These are phyloP conservation scores for Felis catus DNA, from an alignment of 2,113 vertebrate species.

Conservation along the genomic window DNA sequence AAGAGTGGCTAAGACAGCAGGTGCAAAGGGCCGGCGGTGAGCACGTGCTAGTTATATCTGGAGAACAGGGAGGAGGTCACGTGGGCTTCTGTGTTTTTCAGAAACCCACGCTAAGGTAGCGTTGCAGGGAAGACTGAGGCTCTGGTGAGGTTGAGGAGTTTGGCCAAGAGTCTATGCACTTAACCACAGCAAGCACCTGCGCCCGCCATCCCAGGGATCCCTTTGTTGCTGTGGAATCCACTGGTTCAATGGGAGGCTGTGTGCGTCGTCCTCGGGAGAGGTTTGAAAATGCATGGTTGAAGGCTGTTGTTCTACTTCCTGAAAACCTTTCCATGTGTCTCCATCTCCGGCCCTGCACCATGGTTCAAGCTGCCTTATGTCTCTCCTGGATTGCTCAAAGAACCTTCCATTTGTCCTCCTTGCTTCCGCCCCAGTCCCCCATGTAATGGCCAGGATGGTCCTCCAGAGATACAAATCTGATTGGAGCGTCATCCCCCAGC, in stretches of 20 bases:
- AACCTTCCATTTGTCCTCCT: not conserved
- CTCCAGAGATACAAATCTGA: not conserved
- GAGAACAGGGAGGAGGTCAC: not conserved
- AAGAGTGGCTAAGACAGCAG: not conserved
- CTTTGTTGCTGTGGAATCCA: not conserved
- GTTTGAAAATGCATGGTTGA: accelerated
- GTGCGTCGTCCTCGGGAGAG: not conserved
- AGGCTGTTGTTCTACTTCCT: not conserved
- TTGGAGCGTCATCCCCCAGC: accelerated
- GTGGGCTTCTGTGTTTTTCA: accelerated
- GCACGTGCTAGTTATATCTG: accelerated
- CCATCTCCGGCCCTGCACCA: accelerated
- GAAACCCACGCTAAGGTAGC: accelerated
- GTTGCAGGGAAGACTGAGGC: not conserved
- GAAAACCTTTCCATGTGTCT: not conserved
- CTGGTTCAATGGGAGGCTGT: not conserved
- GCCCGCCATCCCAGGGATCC: not conserved
- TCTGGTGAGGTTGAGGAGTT: not conserved
- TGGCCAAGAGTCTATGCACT: not conserved
- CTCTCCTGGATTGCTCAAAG: not conserved
- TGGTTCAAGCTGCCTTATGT: not conserved
- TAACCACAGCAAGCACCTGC: no score
- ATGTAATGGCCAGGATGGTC: not conserved
- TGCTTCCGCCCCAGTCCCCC: not conserved
- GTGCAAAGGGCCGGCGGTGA: not conserved